Evolutionary conservation across 2,113 vertebrate genomes (phyloP), one percentile per base, ranked within the genome.

Genomic region (Notarius lentiginosus): DNA sequence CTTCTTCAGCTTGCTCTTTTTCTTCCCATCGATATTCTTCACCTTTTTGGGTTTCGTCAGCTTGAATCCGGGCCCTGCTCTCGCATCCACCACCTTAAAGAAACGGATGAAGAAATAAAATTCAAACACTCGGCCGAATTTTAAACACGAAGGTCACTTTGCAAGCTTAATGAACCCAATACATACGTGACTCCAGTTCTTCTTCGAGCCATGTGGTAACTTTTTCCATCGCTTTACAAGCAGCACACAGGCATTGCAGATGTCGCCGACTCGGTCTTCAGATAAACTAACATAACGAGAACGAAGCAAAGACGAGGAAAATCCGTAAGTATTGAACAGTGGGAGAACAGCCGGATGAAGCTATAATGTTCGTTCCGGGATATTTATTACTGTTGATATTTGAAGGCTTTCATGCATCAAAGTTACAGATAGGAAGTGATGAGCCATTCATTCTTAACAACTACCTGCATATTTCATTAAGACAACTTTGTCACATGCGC

Each of bases 141-240:
- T 55, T 56, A 56, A 30, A 56, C 51, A 58, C 1, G n/a, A 9
- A 11, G 2, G 41, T 58, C 17, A 30, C n/a, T 20, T 12, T 4
- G 5, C 17, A 20, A 60, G 18, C 9, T 22, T 60, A 11, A 60
- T 22, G 30, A 41, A 20, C 9, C 8, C 4, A 20, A 24, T 47
- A 90, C 95, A 90, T 94, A 96, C 96, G 88, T 96, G 96, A 88
- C 93, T 96, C 95, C 96, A 96, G 91, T 96, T 96, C 90, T 95
- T 96, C 89, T 96, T 96, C 51, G 95, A 96, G 41, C 95, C 96
- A 82, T 92, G 90, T 2, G 96, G 95, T 7, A 96, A 92, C 86
- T 96, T 96, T 89, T 96, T 96, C 95, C 96, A 96, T 80, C 96
- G 91, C 87, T 96, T 96, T 34, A 96, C 96, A 55, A 96, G 88